phyloP scores from a whole-genome alignment of 2,888 invertebrate species.

The Girardia tigrina region DNA sequence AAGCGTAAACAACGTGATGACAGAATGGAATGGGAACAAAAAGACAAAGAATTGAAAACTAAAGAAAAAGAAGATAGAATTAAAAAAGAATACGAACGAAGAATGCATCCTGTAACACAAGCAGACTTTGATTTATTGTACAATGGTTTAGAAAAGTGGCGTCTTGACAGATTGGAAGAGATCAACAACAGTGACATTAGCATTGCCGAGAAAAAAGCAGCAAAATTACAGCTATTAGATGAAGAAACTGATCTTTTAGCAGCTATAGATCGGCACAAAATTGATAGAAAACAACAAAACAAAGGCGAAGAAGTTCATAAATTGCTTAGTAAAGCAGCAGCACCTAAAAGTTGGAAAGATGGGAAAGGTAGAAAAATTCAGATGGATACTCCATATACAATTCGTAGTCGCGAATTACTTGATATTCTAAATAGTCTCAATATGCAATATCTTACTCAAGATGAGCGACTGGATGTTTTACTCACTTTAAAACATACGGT shows the following conservation, averaged over 20 bases:
- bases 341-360: slow-evolving; percentile 64
- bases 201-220: slow-evolving; percentile 51
- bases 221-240: slow-evolving; percentile 49
- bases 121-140: slow-evolving; percentile 50
- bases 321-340: slow-evolving; percentile 42
- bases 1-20: slow-evolving; percentile 44
- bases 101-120: slow-evolving; percentile 50
- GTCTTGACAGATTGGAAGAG: slow-evolving; percentile 46
- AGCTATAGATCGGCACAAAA: slow-evolving; percentile 49
- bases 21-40: slow-evolving; percentile 47
- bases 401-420: slow-evolving; percentile 63
- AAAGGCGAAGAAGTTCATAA: slow-evolving; percentile 43
- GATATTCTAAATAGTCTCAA: slow-evolving; percentile 62
- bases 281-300: slow-evolving; percentile 45
- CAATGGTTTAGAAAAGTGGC: slow-evolving; percentile 41
- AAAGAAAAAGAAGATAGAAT: slow-evolving; percentile 49
- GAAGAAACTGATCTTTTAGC: slow-evolving; percentile 50
- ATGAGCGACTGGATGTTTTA: slow-evolving; percentile 61
- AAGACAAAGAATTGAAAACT: slow-evolving; percentile 44
- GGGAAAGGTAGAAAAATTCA: slow-evolving; percentile 60
- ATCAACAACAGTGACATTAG: slow-evolving; percentile 44
- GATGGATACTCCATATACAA: slow-evolving; percentile 68
- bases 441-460: slow-evolving; percentile 54
- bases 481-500: slow-evolving; percentile 61
- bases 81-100: slow-evolving; percentile 46